phyloP scores from a whole-genome alignment of 1,140 invertebrate species.

The Drosophila hydei region DNA sequence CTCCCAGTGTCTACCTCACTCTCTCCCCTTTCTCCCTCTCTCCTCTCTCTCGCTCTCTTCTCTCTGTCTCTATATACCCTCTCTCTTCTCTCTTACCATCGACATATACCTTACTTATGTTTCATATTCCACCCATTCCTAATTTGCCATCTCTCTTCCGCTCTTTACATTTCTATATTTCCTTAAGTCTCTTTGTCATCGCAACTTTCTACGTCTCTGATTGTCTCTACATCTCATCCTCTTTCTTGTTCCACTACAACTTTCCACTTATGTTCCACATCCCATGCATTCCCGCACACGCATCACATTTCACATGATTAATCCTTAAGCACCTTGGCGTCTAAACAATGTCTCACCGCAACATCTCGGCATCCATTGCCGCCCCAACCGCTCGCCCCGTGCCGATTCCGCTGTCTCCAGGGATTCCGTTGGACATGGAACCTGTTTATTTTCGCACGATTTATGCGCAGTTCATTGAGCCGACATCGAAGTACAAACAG shows the following conservation, averaged over 20 bases:
- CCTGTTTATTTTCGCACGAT: conserved; percentile 27
- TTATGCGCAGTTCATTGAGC: conserved; percentile 59
- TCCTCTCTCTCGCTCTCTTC: background rate
- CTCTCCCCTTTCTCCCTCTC: background rate
- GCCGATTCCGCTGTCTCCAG: background rate
- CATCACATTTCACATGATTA: background rate
- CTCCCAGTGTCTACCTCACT: background rate
- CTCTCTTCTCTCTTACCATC: too few relatives aligned
- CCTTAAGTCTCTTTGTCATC: too few relatives aligned
- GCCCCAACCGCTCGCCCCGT: background rate
- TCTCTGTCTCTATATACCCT: background rate
- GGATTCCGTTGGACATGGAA: background rate
- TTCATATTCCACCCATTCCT: too few relatives aligned
- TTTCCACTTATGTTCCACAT: conserved; percentile 8
- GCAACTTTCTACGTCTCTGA: too few relatives aligned
- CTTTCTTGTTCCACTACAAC: background rate
- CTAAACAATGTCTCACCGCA: background rate
- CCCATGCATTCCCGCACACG: background rate
- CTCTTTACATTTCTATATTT: too few relatives aligned
- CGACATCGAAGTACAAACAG: conserved; percentile 57
- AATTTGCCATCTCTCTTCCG: background rate
- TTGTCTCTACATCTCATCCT: background rate
- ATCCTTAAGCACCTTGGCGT: background rate
- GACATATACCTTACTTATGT: too few relatives aligned
- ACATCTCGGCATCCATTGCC: background rate